These are phyloP conservation scores for Agonopterix subpropinquella DNA, from an alignment of 2,888 invertebrate genomes.

Conservation along the genomic window DNA sequence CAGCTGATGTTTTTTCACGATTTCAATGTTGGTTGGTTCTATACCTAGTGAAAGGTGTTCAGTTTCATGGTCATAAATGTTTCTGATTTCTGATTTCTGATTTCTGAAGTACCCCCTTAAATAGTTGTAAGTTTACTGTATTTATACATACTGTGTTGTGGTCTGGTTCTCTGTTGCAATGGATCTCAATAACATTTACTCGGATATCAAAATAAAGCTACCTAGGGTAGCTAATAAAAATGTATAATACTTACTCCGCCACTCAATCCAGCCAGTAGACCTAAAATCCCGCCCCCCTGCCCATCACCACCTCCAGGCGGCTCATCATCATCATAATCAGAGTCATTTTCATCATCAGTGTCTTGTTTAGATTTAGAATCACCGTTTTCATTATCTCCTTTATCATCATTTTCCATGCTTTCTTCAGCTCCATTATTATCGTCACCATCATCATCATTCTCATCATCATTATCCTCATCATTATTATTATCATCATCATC, in stretches of 20 bases:
- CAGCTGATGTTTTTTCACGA: no score
- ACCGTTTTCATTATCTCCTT: slow-evolving; percentile 17
- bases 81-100: no score
- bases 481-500: not conserved
- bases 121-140: no score
- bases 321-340: slow-evolving; percentile 51
- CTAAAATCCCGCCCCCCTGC: slow-evolving; percentile 62
- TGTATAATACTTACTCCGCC: slow-evolving; percentile 55
- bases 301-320: slow-evolving; percentile 59
- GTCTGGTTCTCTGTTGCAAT: no score
- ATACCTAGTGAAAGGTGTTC: no score
- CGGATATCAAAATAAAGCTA: not conserved
- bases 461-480: not conserved
- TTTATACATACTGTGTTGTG: no score
- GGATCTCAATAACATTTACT: not conserved
- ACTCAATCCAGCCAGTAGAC: slow-evolving; percentile 59
- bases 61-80: no score
- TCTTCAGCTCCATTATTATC: slow-evolving; percentile 34
- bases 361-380: slow-evolving; percentile 7
- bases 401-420: slow-evolving; percentile 20
- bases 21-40: no score
- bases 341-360: slow-evolving; percentile 25
- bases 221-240: not conserved
- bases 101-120: no score
- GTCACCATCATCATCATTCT: slow-evolving; percentile 7